Base-by-base conservation (phyloP, 2,113 vertebrate genomes). In the Amphilophus citrinellus region DNA sequence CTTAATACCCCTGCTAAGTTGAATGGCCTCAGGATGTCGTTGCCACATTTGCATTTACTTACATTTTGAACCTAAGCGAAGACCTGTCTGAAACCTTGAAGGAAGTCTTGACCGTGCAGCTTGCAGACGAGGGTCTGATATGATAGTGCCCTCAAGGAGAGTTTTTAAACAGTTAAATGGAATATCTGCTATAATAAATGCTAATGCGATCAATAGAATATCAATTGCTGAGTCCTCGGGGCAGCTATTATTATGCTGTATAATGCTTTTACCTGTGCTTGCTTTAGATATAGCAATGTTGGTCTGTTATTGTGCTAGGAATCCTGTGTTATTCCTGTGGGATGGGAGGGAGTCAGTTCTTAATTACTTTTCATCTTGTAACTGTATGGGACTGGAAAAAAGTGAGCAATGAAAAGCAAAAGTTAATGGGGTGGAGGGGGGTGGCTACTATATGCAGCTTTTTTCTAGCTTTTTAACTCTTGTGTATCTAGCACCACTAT, bases 11-110 rank as follows among this genome's bases (percentile, higher is more conserved):
- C 90, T 91, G 88, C 76, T 80, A 30, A 53, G 44, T 61, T 63
- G 44, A 91, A 63, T 61, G 61, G 80, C 90, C 87, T 80, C 78
- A 15, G 88, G 91, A 89, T 90, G 93, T 89, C 90, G 88, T 89
- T 83, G 79, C 75, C 10, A 47, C 68, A 90, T 90, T 91, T 92
- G 88, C 79, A 93, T 93, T 79, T 78, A 68, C 79, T 87, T 32
- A 18, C 37, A 87, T 89, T 85, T 85, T 30, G 20, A 84, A 65
- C 75, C 42, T 5, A 44, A 78, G 68, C 50, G 2, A 58, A 4
- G 80, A 89, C 79, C 73, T 13, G 24, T 47, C 71, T 47, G 61
- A 58, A 89, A 86, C 83, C 91, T 87, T 35, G 53, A 59, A 87
- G 85, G 71, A 53, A 84, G 68, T 86, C 83, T 91, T 86, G 81